These are phyloP conservation scores for Crotalus horridus DNA, from an alignment of 2,113 vertebrate genomes.

Conservation along the genomic window DNA sequence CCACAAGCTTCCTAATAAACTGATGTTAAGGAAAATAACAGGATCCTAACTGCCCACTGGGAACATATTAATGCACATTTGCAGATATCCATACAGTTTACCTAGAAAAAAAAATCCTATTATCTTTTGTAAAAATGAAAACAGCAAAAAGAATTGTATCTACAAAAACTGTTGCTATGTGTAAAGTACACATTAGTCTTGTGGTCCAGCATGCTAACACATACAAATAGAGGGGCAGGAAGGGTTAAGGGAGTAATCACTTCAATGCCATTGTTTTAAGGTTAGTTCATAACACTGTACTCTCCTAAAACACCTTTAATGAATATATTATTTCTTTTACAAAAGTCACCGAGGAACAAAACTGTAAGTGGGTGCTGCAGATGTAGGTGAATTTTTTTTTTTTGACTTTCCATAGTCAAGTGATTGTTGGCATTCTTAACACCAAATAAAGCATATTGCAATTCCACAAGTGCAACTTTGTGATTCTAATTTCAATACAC, in stretches of 20 bases:
- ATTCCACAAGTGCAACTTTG: slow-evolving; percentile 16
- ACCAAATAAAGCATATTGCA: slow-evolving; percentile 10
- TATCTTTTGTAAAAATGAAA: slow-evolving; percentile 54
- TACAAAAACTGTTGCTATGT: slow-evolving; percentile 26
- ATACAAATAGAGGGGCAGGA: neutral
- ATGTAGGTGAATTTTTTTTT: slow-evolving; percentile 16
- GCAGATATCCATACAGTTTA: neutral
- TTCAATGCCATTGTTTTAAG: neutral
- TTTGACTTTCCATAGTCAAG: neutral
- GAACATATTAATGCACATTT: neutral
- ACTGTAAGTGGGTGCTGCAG: slow-evolving; percentile 2
- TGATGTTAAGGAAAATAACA: neutral
- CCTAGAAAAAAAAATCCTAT: neutral
- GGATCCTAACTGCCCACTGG: neutral
- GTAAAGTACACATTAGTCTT: neutral
- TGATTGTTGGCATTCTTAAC: neutral
- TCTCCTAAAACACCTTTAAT: slow-evolving; percentile 2
- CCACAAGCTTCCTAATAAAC: slow-evolving; percentile 27
- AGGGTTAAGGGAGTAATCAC: neutral
- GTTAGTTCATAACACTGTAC: neutral
- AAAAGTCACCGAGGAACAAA: slow-evolving; percentile 21
- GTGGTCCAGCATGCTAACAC: neutral
- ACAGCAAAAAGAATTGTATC: slow-evolving; percentile 33
- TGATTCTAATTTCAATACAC: slow-evolving; percentile 30
- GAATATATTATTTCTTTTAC: slow-evolving; percentile 21